These are phyloP conservation scores for Trachelus iudaicus DNA, from an alignment of 2,888 invertebrate genomes.

Conservation along the genomic window DNA sequence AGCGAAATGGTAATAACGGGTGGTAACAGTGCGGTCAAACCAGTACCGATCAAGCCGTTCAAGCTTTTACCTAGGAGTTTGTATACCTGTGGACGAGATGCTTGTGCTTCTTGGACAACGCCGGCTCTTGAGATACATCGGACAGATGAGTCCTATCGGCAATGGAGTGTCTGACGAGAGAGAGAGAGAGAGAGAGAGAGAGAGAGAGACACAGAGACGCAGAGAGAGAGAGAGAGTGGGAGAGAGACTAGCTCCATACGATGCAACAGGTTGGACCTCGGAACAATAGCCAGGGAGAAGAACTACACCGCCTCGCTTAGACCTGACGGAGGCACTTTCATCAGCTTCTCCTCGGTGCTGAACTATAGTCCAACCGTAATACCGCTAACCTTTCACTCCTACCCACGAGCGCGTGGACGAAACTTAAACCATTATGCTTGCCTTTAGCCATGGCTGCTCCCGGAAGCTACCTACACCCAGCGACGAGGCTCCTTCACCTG, in stretches of 20 bases:
- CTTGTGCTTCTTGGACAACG: neutral
- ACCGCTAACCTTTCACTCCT: too few species aligned
- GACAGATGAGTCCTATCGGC: neutral
- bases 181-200: slow-evolving; percentile 6
- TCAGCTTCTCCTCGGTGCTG: too few species aligned
- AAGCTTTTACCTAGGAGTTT: neutral
- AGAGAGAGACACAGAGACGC: neutral
- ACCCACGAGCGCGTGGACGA: neutral
- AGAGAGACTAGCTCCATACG: neutral
- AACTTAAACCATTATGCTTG: neutral
- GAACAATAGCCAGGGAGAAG: slow-evolving; percentile 4
- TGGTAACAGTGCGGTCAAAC: slow-evolving; percentile 14
- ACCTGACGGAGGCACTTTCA: neutral
- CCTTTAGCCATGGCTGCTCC: slow-evolving; percentile 4
- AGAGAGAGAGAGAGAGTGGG: neutral
- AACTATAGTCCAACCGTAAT: too few species aligned
- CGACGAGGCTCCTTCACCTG: neutral
- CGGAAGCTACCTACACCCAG: slow-evolving; percentile 10
- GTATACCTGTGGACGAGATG: neutral
- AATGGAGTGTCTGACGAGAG: neutral
- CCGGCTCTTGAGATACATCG: slow-evolving; percentile 1
- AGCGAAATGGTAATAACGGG: slow-evolving; percentile 13
- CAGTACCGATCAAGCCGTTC: slow-evolving; percentile 3
- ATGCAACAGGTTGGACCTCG: slow-evolving; percentile 5
- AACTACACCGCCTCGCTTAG: neutral